Percentiles rank a stretch among this genome's conserved stretches.
Conservation (phyloP, 2,888 invertebrate genomes). For the Odontomyia ornata region DNA sequence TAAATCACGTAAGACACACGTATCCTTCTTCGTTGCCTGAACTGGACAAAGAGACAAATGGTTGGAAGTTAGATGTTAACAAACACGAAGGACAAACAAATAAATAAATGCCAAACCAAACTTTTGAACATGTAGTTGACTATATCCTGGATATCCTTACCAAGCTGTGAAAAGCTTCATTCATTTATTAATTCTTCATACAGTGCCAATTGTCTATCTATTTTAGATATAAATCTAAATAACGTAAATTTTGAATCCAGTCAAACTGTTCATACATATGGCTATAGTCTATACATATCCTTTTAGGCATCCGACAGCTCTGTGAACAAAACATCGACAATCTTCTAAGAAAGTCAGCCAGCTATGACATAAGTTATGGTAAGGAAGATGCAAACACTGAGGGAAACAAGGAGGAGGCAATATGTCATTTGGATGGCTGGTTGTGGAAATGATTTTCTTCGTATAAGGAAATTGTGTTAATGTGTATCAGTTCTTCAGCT, state of each 20-base stretch:
- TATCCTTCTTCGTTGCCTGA: not conserved
- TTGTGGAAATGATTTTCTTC: constrained; percentile 24
- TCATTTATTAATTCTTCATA: too few relatives aligned
- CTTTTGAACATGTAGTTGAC: constrained; percentile 12
- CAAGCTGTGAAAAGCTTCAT: too few relatives aligned
- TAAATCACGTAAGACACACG: constrained; percentile 23
- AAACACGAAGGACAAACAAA: not conserved
- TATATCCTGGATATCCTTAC: too few relatives aligned
- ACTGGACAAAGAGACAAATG: too few relatives aligned
- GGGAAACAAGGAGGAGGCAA: not conserved
- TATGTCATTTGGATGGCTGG: constrained; percentile 28
- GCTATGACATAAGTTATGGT: constrained; percentile 3
- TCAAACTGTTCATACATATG: too few relatives aligned
- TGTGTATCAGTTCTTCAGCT: constrained; percentile 32
- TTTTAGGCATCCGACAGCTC: too few relatives aligned
- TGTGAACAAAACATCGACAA: not conserved
- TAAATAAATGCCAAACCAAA: constrained; percentile 36
- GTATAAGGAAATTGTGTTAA: constrained; percentile 39
- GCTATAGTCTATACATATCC: too few relatives aligned
- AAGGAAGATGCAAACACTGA: constrained; percentile 19
- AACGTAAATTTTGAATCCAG: too few relatives aligned
- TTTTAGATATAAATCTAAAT: too few relatives aligned
- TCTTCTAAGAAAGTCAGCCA: not conserved
- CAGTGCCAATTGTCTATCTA: too few relatives aligned
- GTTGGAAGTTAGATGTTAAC: too few relatives aligned